These are phyloP conservation scores for Metaphire vulgaris DNA, from an alignment of 1,140 invertebrate species.

Conservation along the genomic window DNA sequence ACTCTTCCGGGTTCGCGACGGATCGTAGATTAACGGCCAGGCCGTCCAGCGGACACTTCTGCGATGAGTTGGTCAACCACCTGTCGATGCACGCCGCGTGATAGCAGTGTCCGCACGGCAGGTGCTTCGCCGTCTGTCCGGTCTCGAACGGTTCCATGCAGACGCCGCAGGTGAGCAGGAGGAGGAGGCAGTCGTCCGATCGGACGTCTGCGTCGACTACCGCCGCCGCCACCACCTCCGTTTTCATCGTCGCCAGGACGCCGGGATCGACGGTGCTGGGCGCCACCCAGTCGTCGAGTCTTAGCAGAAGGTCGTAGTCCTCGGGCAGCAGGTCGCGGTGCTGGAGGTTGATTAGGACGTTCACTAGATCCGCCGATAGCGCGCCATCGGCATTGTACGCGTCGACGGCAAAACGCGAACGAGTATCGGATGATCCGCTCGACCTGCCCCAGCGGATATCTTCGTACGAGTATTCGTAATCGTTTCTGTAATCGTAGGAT, in stretches of 20 bases:
- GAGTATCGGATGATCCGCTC: background rate
- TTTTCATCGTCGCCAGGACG: background rate
- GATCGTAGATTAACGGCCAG: no score
- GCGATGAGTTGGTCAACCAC: constrained; percentile 5
- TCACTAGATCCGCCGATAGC: background rate
- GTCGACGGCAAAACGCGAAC: background rate
- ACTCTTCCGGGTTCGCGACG: no score
- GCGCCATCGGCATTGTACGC: background rate
- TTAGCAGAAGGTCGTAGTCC: constrained; percentile 4
- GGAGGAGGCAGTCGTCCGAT: no score
- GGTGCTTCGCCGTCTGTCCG: background rate
- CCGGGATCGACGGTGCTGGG: background rate
- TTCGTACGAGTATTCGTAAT: no score
- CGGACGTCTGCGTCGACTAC: background rate
- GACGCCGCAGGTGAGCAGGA: background rate
- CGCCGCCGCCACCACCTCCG: background rate
- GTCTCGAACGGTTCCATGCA: background rate
- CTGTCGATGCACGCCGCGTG: constrained; percentile 6
- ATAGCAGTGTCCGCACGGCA: background rate
- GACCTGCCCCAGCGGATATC: background rate
- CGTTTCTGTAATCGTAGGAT: background rate
- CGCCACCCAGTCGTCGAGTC: background rate
- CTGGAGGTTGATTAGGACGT: constrained; percentile 2
- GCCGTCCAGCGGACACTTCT: constrained; percentile 6
- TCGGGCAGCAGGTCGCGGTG: constrained; percentile 11